These are phyloP conservation scores for Augochlora pura DNA, from an alignment of 1,140 invertebrate genomes.

Conservation along the genomic window DNA sequence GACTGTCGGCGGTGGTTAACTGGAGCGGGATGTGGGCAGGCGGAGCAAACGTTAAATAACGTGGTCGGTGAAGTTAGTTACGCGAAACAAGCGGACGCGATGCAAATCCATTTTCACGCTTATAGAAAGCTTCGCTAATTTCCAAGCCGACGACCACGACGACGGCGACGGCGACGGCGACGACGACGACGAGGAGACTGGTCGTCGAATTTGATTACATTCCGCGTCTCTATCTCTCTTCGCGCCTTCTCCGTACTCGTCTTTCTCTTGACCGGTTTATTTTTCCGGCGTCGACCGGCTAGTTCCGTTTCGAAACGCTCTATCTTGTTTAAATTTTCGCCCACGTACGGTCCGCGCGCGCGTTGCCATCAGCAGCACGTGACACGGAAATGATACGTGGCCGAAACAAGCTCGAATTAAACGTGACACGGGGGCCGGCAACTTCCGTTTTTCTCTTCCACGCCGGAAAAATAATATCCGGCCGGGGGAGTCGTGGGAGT, in stretches of 20 bases:
- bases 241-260: neutral
- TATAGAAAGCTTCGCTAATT: slow-evolving; percentile 45
- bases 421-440: slow-evolving; percentile 3
- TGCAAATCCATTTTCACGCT: slow-evolving; percentile 44
- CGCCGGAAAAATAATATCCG: slow-evolving; percentile 36
- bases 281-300: neutral
- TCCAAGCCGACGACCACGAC: neutral
- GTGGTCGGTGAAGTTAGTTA: slow-evolving; percentile 31
- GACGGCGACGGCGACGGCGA: no score
- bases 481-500: no score
- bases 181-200: no score
- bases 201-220: slow-evolving; percentile 28
- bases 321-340: neutral
- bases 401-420: slow-evolving; percentile 27
- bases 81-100: slow-evolving; percentile 25
- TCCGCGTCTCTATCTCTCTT: neutral
- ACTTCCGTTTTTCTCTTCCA: slow-evolving; percentile 12
- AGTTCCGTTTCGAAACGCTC: neutral
- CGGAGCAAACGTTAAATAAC: slow-evolving; percentile 37
- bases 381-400: neutral
- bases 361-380: neutral
- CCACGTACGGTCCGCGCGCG: neutral
- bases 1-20: neutral
- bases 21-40: neutral
- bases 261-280: no score